Evolutionary conservation across 2,888 invertebrate species (phyloP).

Genomic region (Chironomus tentans): DNA sequence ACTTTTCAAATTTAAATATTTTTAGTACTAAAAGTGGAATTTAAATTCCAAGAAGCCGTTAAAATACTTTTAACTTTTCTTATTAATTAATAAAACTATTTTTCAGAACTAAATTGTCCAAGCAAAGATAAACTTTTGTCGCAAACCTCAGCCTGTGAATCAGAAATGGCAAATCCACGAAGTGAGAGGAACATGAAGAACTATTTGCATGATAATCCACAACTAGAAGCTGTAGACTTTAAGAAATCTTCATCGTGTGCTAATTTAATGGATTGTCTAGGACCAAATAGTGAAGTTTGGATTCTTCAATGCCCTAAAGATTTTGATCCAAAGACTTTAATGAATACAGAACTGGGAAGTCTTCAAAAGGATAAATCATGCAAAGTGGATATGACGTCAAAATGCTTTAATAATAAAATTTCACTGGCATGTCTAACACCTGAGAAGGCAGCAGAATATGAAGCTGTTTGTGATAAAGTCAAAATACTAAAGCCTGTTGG

Average conservation of each 20-base stretch:
- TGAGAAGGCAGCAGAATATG: slow-evolving; percentile 11
- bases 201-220: neutral
- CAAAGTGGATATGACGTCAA: neutral
- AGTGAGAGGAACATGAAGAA: neutral
- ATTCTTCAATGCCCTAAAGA: slow-evolving; percentile 12
- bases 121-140: no score
- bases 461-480: neutral
- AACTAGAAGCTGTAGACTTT: neutral
- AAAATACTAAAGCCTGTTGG: neutral
- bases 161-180: neutral
- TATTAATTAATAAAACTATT: no score
- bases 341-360: neutral
- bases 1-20: no score
- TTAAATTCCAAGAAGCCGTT: no score
- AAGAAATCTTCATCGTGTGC: neutral
- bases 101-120: no score
- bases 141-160: neutral
- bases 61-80: no score
- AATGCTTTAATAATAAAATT: neutral
- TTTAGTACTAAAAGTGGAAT: no score
- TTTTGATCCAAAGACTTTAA: neutral
- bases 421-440: neutral
- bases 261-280: neutral
- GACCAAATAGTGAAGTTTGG: neutral
- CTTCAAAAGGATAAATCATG: neutral